These are phyloP conservation scores for Stegastes partitus DNA, from an alignment of 2,113 vertebrate genomes.

Conservation along the genomic window DNA sequence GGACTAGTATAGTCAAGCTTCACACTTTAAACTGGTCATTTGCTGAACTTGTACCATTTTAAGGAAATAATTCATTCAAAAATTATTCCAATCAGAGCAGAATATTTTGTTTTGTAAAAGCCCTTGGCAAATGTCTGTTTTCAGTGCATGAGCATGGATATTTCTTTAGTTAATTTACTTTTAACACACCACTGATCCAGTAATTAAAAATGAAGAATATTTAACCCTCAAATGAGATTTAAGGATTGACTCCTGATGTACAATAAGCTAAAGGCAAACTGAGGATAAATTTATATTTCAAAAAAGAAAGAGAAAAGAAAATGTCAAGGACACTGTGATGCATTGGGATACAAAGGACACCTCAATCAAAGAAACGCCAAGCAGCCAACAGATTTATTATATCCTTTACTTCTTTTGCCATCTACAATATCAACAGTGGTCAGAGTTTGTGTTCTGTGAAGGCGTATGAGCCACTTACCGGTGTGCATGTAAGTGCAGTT, in stretches of 20 bases:
- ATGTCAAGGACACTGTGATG: constrained; percentile 41
- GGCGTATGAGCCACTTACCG: background rate
- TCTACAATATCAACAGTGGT: constrained; percentile 27
- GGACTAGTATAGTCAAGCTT: background rate
- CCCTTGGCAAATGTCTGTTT: background rate
- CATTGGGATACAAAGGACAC: constrained; percentile 15
- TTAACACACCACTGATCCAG: background rate
- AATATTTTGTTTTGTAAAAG: constrained; percentile 2
- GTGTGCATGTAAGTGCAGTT: background rate
- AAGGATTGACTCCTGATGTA: constrained; percentile 12
- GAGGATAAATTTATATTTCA: constrained; percentile 23
- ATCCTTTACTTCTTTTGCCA: constrained; percentile 21
- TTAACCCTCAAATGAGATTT: constrained; percentile 13
- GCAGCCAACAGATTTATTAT: constrained; percentile 41
- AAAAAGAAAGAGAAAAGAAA: constrained; percentile 5
- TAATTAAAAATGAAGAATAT: constrained; percentile 8
- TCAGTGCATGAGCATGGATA: constrained; percentile 7
- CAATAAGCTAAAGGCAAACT: constrained; percentile 27
- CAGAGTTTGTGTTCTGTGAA: background rate
- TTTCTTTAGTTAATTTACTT: background rate
- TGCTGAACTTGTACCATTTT: background rate
- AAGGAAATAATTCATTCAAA: too few species aligned
- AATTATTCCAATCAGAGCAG: constrained; percentile 19
- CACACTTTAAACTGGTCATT: background rate
- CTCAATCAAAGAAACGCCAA: constrained; percentile 40